Evolutionary conservation across 2,797 vertebrate species (phyloP), one percentile per base, ranked within the genome.

Genomic region (Galagoides demidoff): DNA sequence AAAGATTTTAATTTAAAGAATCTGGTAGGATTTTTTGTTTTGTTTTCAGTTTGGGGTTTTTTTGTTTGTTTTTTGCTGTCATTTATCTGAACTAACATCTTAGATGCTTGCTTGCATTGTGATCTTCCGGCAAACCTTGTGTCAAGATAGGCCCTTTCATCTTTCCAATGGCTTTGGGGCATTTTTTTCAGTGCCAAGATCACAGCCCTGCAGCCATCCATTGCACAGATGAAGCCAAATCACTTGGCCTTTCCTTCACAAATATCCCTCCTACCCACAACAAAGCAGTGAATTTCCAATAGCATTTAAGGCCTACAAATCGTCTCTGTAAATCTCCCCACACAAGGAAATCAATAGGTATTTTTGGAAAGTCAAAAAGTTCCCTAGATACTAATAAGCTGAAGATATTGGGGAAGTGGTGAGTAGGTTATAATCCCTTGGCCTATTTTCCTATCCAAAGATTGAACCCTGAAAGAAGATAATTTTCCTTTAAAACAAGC

Each of bases 141-240:
- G 89, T 95, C 83, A 85, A 57, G 91, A 95, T 82, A 79, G 61
- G 57, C 64, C 52, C 90, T 96, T 97, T 96, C 94, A 92, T 95
- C 95, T 94, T 96, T 88, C 73, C 78, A 12, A 86, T 93, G 83
- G 79, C 89, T 95, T 55, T 94, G 63, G 94, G 95, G 91, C 68
- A 92, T 91, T 79, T 84, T 90, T 84, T 86, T 94, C 88, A 91
- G 84, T 86, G 88, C 92, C 95, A 95, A 45, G 61, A 95, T 93
- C 52, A 90, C n/a, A 96, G 73, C 61, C 85, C 91, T 94, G 76
- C 84, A 83, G 73, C 64, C 88, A 93, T 95, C 79, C 84, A 79
- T 95, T 95, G 85, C 86, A 81, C 27, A 70, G 95, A 94, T 85
- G 96, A 97, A 37, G 88, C 83, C 90, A 95, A 84, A 96, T 84